Evolutionary conservation across 2,888 invertebrate species (phyloP).

Genomic region (Tenthredo amoena): DNA sequence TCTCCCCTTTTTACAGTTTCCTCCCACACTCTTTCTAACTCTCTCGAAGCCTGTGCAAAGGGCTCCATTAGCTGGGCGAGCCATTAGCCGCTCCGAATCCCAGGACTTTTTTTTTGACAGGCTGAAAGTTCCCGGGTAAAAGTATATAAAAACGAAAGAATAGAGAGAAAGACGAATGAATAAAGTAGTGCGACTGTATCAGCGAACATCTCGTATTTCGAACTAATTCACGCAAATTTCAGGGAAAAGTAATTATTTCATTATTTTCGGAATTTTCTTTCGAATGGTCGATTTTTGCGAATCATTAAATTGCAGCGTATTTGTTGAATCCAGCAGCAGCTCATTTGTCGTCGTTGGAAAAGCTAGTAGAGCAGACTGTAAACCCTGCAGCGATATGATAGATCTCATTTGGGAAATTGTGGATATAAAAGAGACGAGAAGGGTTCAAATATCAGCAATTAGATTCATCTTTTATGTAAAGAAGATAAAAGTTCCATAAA

Average conservation of each 20-base stretch:
- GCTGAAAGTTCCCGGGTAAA: conserved; percentile 33
- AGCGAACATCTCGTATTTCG: neutral
- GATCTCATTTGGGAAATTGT: neutral
- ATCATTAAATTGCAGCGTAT: neutral
- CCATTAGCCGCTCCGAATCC: conserved; percentile 47
- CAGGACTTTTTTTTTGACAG: conserved; percentile 22
- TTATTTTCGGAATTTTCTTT: neutral
- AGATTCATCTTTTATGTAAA: conserved; percentile 15
- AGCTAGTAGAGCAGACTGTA: neutral
- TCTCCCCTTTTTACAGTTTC: neutral
- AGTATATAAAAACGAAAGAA: conserved; percentile 40
- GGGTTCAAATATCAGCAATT: neutral
- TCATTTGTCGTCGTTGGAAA: neutral
- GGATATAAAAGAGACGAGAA: neutral
- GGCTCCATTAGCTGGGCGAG: conserved; percentile 50
- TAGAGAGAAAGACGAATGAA: conserved; percentile 38
- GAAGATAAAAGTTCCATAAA: conserved; percentile 13
- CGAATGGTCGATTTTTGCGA: neutral
- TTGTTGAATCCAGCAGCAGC: neutral
- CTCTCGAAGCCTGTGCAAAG: conserved; percentile 50
- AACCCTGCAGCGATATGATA: neutral
- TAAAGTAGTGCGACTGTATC: neutral
- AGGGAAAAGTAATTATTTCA: neutral
- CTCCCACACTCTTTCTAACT: conserved; percentile 2
- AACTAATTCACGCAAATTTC: conserved; percentile 3